phyloP scores from a whole-genome alignment of 1,140 invertebrate species.

The Asobara japonica region DNA sequence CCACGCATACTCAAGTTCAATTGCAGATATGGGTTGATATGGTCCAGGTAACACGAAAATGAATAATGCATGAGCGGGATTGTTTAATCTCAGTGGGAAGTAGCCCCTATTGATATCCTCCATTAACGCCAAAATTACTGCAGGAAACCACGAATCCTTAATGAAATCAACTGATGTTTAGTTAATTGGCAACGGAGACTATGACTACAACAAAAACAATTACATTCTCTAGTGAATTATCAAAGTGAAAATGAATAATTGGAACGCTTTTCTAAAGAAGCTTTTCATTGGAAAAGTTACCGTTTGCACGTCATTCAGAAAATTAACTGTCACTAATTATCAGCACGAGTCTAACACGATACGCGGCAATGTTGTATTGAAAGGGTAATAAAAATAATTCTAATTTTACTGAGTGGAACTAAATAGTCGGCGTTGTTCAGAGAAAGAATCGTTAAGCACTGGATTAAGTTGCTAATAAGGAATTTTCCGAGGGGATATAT shows the following conservation, averaged over 20 bases:
- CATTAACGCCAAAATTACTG: neutral
- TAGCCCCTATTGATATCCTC: neutral
- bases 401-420: neutral
- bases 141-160: neutral
- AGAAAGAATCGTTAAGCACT: neutral
- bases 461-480: neutral
- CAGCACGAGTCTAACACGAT: neutral
- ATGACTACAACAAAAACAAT: neutral
- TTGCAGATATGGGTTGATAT: slow-evolving; percentile 27
- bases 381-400: neutral
- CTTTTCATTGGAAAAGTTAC: neutral
- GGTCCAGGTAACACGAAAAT: slow-evolving; percentile 10
- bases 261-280: neutral
- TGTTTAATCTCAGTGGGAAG: slow-evolving; percentile 7
- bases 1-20: slow-evolving; percentile 8
- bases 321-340: slow-evolving; percentile 1
- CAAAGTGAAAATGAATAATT: neutral
- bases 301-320: neutral
- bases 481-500: neutral
- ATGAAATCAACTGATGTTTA: neutral
- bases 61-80: slow-evolving; percentile 26
- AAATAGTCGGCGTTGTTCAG: too few relatives aligned
- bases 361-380: neutral
- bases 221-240: neutral
- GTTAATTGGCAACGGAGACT: neutral